Percentiles rank a stretch among this genome's conserved stretches.
Conservation (phyloP, 1,140 invertebrate species). For the Tenebrio molitor region DNA sequence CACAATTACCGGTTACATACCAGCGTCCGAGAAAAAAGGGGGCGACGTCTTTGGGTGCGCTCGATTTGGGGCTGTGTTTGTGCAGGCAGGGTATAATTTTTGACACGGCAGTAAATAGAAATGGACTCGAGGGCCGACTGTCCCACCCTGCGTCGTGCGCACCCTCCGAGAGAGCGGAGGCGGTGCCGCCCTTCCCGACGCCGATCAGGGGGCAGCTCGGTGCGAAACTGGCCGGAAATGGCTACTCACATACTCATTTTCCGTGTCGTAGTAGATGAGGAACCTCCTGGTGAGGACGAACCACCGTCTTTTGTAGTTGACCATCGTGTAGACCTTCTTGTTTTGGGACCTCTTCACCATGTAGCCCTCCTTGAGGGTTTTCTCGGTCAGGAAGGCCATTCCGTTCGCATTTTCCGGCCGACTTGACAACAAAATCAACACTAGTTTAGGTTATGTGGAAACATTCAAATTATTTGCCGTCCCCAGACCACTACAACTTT, state of each 20-base stretch:
- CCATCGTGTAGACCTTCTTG: slow-evolving; percentile 86
- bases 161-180: not conserved
- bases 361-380: slow-evolving; percentile 71
- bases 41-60: no score
- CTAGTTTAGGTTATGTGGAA: slow-evolving; percentile 26
- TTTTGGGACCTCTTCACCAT: slow-evolving; percentile 91
- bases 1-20: no score
- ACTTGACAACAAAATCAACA: no score
- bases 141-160: slow-evolving; percentile 50
- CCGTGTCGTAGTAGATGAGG: slow-evolving; percentile 85
- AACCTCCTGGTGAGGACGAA: slow-evolving; percentile 81
- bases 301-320: slow-evolving; percentile 89
- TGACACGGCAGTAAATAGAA: slow-evolving; percentile 11
- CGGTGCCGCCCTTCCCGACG: not conserved
- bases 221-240: not conserved
- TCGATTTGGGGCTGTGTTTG: no score
- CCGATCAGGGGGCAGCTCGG: not conserved
- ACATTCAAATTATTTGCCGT: slow-evolving; percentile 29
- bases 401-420: not conserved
- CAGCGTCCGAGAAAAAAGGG: no score
- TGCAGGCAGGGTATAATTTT: not conserved
- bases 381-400: slow-evolving; percentile 23
- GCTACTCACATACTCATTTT: slow-evolving; percentile 80
- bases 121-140: slow-evolving; percentile 16
- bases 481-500: not conserved